Evolutionary conservation across 2,113 vertebrate genomes (phyloP).

Genomic region (Excalfactoria chinensis): DNA sequence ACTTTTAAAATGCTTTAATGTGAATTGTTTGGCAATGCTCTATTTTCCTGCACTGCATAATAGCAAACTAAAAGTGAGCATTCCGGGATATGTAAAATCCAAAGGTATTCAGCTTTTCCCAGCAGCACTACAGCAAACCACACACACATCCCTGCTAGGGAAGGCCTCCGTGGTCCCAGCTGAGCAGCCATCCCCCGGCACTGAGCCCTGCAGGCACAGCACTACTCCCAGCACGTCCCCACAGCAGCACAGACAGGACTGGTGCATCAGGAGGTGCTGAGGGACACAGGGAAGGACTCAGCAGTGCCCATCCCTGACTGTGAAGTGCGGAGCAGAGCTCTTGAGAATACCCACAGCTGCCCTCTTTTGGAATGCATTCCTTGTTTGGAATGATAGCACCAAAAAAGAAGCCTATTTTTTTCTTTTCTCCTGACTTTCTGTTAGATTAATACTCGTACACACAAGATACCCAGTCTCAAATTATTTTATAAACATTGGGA

Average conservation of each 20-base stretch:
- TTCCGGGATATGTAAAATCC: accelerated
- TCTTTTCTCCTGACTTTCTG: background rate
- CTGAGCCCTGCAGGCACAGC: background rate
- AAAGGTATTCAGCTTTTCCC: accelerated
- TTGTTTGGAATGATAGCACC: background rate
- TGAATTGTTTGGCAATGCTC: background rate
- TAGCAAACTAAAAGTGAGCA: background rate
- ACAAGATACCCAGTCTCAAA: background rate
- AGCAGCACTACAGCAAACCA: no score
- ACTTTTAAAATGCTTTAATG: background rate
- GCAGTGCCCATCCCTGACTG: background rate
- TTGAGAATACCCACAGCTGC: background rate
- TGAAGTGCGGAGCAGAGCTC: background rate
- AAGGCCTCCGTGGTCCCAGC: background rate
- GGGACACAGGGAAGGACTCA: background rate
- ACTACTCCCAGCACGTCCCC: background rate
- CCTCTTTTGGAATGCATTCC: background rate
- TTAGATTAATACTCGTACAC: background rate
- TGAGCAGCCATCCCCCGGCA: background rate
- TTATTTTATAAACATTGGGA: background rate
- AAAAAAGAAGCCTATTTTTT: slow-evolving; percentile 34
- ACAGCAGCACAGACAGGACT: accelerated
- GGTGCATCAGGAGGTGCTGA: accelerated
- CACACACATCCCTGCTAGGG: accelerated
- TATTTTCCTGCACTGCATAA: background rate